phyloP scores from a whole-genome alignment of 64 coral and sea anemone species.

The Catalaphyllia jardinei region DNA sequence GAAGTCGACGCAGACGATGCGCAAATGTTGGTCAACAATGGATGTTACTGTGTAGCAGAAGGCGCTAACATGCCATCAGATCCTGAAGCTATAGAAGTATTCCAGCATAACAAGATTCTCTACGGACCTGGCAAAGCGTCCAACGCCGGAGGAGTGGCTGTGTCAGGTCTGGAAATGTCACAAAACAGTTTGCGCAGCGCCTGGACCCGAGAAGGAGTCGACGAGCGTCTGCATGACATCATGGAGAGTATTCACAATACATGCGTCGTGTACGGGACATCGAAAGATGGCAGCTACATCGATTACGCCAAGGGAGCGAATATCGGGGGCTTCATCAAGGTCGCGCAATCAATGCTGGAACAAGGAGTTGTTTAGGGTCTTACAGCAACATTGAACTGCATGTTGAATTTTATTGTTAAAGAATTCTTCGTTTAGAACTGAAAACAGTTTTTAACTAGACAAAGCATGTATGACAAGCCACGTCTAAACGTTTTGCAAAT shows the following conservation, averaged over 20 bases:
- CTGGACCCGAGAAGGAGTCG: slow-evolving; percentile 88
- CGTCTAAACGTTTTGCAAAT: background rate
- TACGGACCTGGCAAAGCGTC: slow-evolving; percentile 89
- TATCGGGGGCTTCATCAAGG: slow-evolving; percentile 85
- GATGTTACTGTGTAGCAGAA: slow-evolving; percentile 79
- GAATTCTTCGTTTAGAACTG: background rate
- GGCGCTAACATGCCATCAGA: slow-evolving; percentile 89
- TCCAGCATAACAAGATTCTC: slow-evolving; percentile 69
- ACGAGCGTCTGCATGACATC: slow-evolving; percentile 86
- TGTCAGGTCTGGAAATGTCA: slow-evolving; percentile 93
- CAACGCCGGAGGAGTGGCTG: slow-evolving; percentile 90
- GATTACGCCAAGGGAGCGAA: slow-evolving; percentile 92
- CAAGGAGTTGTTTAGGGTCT: slow-evolving; percentile 78
- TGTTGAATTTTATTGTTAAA: background rate
- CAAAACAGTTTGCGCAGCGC: slow-evolving; percentile 86
- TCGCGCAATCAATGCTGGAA: slow-evolving; percentile 88
- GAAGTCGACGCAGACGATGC: slow-evolving; percentile 80
- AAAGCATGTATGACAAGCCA: background rate
- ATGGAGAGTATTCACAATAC: slow-evolving; percentile 93
- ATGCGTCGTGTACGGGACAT: slow-evolving; percentile 75
- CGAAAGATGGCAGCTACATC: slow-evolving; percentile 57
- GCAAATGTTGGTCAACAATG: slow-evolving; percentile 69
- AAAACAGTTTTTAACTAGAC: background rate
- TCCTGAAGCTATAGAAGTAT: slow-evolving; percentile 79
- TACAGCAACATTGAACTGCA: background rate